Evolutionary conservation across 2,888 invertebrate genomes (phyloP).

Genomic region (Mesoligia furuncula): DNA sequence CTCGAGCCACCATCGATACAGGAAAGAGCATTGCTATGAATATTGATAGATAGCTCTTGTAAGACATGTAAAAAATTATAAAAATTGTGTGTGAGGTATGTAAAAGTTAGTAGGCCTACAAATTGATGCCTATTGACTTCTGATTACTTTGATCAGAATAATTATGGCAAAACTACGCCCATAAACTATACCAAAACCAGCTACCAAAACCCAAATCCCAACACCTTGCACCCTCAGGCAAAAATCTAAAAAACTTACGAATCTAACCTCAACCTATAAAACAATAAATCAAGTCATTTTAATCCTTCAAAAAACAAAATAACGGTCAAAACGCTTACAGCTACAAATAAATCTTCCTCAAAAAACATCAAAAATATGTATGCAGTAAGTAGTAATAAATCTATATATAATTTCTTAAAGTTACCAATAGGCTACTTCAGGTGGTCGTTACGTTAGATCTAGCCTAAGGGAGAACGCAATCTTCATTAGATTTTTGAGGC

Average conservation of each 20-base stretch:
- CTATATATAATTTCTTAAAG: conserved; percentile 84
- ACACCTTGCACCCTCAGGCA: conserved; percentile 63
- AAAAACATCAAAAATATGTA: conserved; percentile 82
- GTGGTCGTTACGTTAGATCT: conserved; percentile 83
- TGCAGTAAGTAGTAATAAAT: conserved; percentile 86
- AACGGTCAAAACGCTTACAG: conserved; percentile 77
- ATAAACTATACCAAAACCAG: conserved; percentile 48
- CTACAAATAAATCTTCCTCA: conserved; percentile 87
- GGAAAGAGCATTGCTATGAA: neutral
- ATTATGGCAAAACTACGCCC: neutral
- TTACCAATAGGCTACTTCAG: conserved; percentile 87
- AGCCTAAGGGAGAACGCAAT: conserved; percentile 82
- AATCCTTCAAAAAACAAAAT: conserved; percentile 62
- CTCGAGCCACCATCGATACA: too few relatives aligned
- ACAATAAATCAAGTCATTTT: conserved; percentile 69
- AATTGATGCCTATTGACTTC: neutral
- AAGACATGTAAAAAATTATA: neutral
- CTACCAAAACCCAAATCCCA: conserved; percentile 35
- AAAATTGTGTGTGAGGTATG: too few relatives aligned
- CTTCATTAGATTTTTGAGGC: conserved; percentile 83
- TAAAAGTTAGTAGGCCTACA: neutral
- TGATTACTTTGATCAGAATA: neutral
- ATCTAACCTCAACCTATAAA: conserved; percentile 52
- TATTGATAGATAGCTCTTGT: neutral
- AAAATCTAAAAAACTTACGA: conserved; percentile 53